Evolutionary conservation across 2,113 vertebrate species (phyloP).

Genomic region (Pollachius pollachius): DNA sequence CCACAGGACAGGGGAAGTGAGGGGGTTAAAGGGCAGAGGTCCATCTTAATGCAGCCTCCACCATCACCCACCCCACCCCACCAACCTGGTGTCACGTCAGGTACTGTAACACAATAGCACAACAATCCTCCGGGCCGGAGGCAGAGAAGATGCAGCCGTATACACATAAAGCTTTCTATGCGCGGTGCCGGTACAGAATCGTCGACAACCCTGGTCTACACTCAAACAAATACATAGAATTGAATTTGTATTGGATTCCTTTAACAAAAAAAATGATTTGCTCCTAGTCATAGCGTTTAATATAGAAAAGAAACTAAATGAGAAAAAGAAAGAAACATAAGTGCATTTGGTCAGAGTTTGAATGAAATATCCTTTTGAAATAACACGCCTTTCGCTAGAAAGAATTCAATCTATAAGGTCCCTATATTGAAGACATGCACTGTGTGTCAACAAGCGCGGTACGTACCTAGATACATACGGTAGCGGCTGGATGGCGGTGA

Average conservation of each 20-base stretch:
- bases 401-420: conserved; percentile 33
- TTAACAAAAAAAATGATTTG: conserved; percentile 45
- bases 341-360: conserved; percentile 48
- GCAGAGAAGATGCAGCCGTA: conserved; percentile 62
- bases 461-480: conserved; percentile 43
- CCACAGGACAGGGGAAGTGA: background rate
- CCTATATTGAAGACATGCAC: conserved; percentile 53
- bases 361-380: conserved; percentile 36
- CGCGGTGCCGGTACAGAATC: conserved; percentile 56
- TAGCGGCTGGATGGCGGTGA: conserved; percentile 33
- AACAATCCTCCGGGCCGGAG: conserved; percentile 66
- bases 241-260: conserved; percentile 48
- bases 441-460: conserved; percentile 32
- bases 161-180: conserved; percentile 72
- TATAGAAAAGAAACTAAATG: conserved; percentile 38
- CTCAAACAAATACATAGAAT: conserved; percentile 63
- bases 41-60: conserved; percentile 38
- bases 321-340: conserved; percentile 23
- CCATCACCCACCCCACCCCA: background rate
- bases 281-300: conserved; percentile 51
- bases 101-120: conserved; percentile 64
- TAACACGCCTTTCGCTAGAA: conserved; percentile 37
- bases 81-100: conserved; percentile 50
- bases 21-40: conserved; percentile 34
- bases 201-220: conserved; percentile 53